Evolutionary conservation across 2,888 invertebrate genomes (phyloP).

Genomic region (Athetis lepigone): DNA sequence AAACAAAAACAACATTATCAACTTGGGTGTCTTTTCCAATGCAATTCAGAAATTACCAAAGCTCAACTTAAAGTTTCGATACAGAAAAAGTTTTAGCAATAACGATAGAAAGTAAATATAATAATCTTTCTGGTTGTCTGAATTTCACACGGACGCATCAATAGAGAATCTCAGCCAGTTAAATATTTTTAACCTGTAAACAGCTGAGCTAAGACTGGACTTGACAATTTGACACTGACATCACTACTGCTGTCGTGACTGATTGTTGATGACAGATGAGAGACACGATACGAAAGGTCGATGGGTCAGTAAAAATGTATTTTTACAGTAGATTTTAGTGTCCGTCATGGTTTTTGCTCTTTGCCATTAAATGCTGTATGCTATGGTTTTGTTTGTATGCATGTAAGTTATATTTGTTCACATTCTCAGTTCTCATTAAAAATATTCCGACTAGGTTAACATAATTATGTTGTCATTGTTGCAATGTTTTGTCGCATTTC

Average conservation of each 20-base stretch:
- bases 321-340: constrained; percentile 75
- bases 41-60: too few relatives aligned
- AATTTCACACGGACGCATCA: too few relatives aligned
- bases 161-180: too few relatives aligned
- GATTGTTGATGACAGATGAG: constrained; percentile 47
- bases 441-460: constrained; percentile 44
- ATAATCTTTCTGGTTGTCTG: too few relatives aligned
- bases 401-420: constrained; percentile 78
- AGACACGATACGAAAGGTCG: constrained; percentile 76
- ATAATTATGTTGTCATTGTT: constrained; percentile 49
- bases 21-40: too few relatives aligned
- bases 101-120: too few relatives aligned
- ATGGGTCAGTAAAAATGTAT: constrained; percentile 82
- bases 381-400: constrained; percentile 79
- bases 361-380: constrained; percentile 72
- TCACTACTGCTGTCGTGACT: not conserved
- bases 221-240: too few relatives aligned
- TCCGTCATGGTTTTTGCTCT: constrained; percentile 87
- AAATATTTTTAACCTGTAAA: too few relatives aligned
- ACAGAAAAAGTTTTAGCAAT: too few relatives aligned
- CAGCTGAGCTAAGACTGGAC: too few relatives aligned
- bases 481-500: constrained; percentile 51
- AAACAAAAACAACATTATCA: too few relatives aligned
- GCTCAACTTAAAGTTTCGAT: too few relatives aligned
- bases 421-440: constrained; percentile 53